Conservation (phyloP, 1,140 invertebrate genomes). For the Stegodyphus mimosarum region DNA sequence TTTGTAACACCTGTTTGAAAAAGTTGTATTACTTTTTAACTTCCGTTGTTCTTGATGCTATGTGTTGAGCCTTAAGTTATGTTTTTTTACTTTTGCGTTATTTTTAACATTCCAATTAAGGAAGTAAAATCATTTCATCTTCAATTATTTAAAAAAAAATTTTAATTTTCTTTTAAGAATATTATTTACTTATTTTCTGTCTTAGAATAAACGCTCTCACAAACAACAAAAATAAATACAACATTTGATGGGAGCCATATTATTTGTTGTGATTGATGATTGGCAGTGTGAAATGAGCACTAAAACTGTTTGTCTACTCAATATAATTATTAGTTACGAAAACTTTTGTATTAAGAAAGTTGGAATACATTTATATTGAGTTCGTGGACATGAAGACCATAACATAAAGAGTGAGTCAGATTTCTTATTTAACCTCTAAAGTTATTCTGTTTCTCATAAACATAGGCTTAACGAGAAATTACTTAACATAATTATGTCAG, state of each 20-base stretch:
- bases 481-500: not conserved
- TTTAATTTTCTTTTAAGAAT: too few species aligned
- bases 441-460: constrained; percentile 13
- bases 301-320: constrained; percentile 22
- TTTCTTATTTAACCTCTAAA: constrained; percentile 8
- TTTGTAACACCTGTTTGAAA: too few species aligned
- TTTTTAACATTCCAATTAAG: too few species aligned
- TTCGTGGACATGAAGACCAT: not conserved
- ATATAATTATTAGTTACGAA: not conserved
- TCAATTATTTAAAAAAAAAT: too few species aligned
- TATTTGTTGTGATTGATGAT: constrained; percentile 60
- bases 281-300: constrained; percentile 25
- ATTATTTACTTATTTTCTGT: too few species aligned
- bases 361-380: not conserved
- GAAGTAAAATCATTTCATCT: too few species aligned
- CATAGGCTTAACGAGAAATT: constrained; percentile 43
- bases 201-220: not conserved
- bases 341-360: not conserved
- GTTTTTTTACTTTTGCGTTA: too few species aligned
- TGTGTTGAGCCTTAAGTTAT: too few species aligned
- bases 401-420: constrained; percentile 19
- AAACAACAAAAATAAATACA: constrained; percentile 21
- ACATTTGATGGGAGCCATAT: constrained; percentile 43
- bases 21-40: too few species aligned
- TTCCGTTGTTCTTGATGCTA: too few species aligned